Conservation (phyloP, 2,888 invertebrate species). For the Macaria notata region DNA sequence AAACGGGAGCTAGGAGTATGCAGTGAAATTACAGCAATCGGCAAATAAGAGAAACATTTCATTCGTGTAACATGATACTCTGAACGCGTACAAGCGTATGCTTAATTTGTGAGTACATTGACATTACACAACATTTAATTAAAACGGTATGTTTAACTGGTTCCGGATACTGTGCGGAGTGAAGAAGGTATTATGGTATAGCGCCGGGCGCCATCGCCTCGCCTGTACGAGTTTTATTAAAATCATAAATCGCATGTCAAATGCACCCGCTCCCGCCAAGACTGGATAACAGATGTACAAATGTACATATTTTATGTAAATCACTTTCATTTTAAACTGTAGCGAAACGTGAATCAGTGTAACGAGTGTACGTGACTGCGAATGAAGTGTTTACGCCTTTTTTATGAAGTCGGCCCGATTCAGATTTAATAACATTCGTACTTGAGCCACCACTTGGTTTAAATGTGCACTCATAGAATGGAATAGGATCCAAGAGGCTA, state of each 20-base stretch:
- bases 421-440: slow-evolving; percentile 19
- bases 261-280: slow-evolving; percentile 70
- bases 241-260: slow-evolving; percentile 80
- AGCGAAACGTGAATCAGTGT: slow-evolving; percentile 44
- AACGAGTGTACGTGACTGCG: slow-evolving; percentile 35
- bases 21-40: background rate
- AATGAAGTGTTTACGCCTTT: slow-evolving; percentile 19
- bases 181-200: slow-evolving; percentile 58
- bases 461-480: background rate
- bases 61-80: background rate
- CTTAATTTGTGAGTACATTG: slow-evolving; percentile 37
- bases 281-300: slow-evolving; percentile 68
- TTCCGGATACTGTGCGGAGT: slow-evolving; percentile 32
- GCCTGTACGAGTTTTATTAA: slow-evolving; percentile 73
- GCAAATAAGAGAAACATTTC: background rate
- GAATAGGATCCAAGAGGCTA: background rate
- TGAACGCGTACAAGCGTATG: background rate
- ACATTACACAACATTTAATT: slow-evolving; percentile 50
- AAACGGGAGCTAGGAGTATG: no score
- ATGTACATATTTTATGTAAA: slow-evolving; percentile 65
- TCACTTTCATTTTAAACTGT: slow-evolving; percentile 50
- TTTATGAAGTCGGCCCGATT: slow-evolving; percentile 20
- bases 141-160: slow-evolving; percentile 41
- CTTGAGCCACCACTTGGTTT: slow-evolving; percentile 10
- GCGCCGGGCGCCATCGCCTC: slow-evolving; percentile 61